Evolutionary conservation across 1,140 invertebrate species (phyloP).

Genomic region (Diorhabda elongata): DNA sequence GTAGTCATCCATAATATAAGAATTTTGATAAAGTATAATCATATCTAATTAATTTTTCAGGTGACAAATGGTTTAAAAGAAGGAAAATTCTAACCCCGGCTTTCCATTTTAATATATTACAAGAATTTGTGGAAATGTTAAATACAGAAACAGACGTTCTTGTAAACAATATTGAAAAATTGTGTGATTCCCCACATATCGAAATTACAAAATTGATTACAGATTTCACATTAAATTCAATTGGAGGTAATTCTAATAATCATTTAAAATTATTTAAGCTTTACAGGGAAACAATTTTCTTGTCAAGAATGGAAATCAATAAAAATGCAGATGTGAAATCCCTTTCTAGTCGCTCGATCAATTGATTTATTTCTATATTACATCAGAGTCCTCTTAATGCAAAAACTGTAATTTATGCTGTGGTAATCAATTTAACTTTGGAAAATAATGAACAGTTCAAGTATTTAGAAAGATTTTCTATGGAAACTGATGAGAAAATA

Average conservation of each 20-base stretch:
- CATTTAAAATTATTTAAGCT: neutral
- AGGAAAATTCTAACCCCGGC: conserved; percentile 82
- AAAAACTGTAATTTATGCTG: too few species aligned
- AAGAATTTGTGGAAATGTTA: conserved; percentile 70
- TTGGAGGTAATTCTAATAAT: conserved; percentile 30
- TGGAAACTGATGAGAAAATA: too few species aligned
- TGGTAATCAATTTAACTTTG: too few species aligned
- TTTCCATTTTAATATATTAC: conserved; percentile 86
- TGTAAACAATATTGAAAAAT: conserved; percentile 39
- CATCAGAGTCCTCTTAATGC: too few species aligned
- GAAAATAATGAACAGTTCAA: too few species aligned
- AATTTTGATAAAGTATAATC: neutral
- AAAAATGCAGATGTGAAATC: too few species aligned
- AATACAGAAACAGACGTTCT: conserved; percentile 60
- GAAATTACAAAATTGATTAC: conserved; percentile 15
- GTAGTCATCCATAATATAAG: conserved; percentile 30
- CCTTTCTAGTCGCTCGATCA: too few species aligned
- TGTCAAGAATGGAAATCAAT: too few species aligned
- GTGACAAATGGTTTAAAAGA: conserved; percentile 69
- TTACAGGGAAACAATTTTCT: too few species aligned
- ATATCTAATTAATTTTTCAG: conserved; percentile 44
- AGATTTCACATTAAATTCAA: conserved; percentile 23
- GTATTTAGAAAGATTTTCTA: too few species aligned
- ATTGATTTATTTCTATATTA: too few species aligned
- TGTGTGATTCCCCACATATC: conserved; percentile 5